These are phyloP conservation scores for Falco novaeseelandiae DNA, from an alignment of 2,797 vertebrate species.

Conservation along the genomic window DNA sequence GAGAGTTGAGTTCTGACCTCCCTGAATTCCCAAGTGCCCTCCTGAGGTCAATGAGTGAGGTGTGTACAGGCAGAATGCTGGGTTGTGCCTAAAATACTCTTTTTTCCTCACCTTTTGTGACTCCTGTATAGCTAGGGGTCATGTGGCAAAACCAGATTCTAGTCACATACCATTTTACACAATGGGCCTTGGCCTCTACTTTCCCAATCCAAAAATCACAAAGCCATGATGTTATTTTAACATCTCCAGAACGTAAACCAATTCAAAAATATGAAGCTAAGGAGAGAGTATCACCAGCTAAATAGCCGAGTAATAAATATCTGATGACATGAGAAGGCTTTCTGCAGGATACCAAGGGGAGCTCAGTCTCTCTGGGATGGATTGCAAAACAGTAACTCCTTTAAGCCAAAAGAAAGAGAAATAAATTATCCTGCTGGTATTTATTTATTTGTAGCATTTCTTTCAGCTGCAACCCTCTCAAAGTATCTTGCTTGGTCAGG, in stretches of 20 bases:
- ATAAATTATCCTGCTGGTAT: not conserved
- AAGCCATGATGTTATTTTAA: not conserved
- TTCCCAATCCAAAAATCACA: not conserved
- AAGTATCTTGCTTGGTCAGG: not conserved
- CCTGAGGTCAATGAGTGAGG: not conserved
- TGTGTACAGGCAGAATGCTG: not conserved
- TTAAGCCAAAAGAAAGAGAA: not conserved
- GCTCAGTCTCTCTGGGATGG: not conserved
- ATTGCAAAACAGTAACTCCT: not conserved
- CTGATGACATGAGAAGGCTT: not conserved
- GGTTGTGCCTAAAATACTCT: not conserved
- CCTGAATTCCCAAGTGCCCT: not conserved
- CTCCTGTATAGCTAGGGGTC: not conserved
- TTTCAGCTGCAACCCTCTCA: not conserved
- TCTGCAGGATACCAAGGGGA: not conserved
- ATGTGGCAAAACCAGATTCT: not conserved
- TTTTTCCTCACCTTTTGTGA: not conserved
- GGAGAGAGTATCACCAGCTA: not conserved
- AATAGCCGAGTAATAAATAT: not conserved
- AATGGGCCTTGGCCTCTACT: not conserved
- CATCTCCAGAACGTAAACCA: not conserved
- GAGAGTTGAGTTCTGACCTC: not conserved
- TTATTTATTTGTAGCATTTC: not conserved
- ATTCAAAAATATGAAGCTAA: not conserved
- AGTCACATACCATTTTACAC: not conserved